A percentile compares a stretch with the other conserved stretches of the same genome.
These are phyloP conservation scores for Prietella phreatophila DNA, from an alignment of 2,113 vertebrate genomes.

Conservation along the genomic window DNA sequence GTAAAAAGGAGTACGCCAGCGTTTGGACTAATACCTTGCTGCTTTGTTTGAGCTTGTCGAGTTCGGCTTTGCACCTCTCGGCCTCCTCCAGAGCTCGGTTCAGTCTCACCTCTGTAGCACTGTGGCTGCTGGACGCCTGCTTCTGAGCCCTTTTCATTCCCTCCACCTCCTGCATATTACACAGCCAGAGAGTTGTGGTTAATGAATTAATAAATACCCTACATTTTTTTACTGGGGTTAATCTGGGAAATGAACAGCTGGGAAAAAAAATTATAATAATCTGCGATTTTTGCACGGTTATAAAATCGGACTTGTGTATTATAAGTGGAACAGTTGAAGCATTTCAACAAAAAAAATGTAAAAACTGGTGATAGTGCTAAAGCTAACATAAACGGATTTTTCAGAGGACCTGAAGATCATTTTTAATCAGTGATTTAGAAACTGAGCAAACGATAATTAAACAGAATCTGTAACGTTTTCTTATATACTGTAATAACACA, in stretches of 20 bases:
- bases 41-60: constrained; percentile 81
- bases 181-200: background rate
- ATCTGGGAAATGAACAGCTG: background rate
- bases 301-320: background rate
- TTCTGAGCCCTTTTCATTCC: constrained; percentile 78
- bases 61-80: constrained; percentile 80
- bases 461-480: too few species aligned
- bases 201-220: background rate
- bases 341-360: too few species aligned
- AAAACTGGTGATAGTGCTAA: background rate
- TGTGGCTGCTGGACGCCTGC: constrained; percentile 76
- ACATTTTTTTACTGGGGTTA: background rate
- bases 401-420: background rate
- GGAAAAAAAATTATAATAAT: too few species aligned
- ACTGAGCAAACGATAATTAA: too few species aligned
- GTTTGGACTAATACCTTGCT: constrained; percentile 76
- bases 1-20: background rate
- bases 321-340: background rate
- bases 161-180: constrained; percentile 79
- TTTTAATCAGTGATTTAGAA: too few species aligned
- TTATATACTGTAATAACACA: too few species aligned
- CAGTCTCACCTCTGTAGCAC: constrained; percentile 81
- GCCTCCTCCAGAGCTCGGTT: constrained; percentile 90
- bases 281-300: background rate
- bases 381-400: background rate